Conservation (phyloP, 2,888 invertebrate species). For the Aporophyla lueneburgensis region DNA sequence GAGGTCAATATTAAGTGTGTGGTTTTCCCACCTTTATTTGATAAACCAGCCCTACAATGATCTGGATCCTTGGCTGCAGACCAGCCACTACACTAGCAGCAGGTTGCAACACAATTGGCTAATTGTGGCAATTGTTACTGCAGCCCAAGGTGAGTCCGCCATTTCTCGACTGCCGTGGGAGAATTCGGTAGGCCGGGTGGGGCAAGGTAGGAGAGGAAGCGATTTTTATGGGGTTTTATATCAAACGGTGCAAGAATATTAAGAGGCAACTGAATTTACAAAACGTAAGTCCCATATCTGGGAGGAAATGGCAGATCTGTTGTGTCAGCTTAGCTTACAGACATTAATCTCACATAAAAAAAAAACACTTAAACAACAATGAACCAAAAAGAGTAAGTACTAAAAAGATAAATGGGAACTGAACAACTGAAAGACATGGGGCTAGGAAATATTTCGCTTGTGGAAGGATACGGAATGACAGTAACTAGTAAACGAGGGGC, state of each 20-base stretch:
- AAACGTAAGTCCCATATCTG: neutral
- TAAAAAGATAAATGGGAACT: neutral
- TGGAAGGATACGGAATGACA: neutral
- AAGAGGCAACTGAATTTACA: neutral
- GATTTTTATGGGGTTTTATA: slow-evolving; percentile 4
- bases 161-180: slow-evolving; percentile 77
- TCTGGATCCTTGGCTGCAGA: slow-evolving; percentile 60
- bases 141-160: slow-evolving; percentile 74
- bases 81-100: slow-evolving; percentile 59
- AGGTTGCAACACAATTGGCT: slow-evolving; percentile 77
- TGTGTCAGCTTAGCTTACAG: neutral
- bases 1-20: neutral
- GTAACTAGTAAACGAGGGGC: too few species aligned
- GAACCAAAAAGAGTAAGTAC: neutral
- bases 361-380: neutral
- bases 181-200: slow-evolving; percentile 63
- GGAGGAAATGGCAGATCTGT: neutral
- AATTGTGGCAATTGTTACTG: slow-evolving; percentile 77
- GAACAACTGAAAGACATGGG: too few species aligned
- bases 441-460: neutral
- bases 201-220: slow-evolving; percentile 2
- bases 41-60: slow-evolving; percentile 52
- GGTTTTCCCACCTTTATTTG: neutral
- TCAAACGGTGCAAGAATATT: neutral
- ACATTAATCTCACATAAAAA: neutral